Percentiles rank a stretch among this genome's conserved stretches.
Conservation (phyloP, 2,113 vertebrate species). For the Eulemur macaco region DNA sequence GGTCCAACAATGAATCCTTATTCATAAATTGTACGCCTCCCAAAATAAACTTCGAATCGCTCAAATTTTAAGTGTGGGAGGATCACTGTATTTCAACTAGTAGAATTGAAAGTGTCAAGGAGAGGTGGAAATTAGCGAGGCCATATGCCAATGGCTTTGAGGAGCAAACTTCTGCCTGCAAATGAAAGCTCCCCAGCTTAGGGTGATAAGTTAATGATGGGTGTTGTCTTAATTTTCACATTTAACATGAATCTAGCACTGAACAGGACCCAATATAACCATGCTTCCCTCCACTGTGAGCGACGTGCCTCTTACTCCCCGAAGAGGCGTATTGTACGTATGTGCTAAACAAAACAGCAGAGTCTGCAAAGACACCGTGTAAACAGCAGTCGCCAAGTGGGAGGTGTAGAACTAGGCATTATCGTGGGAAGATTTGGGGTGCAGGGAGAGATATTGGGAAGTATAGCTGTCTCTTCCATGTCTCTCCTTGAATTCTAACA, state of each 20-base stretch:
- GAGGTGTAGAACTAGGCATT: not conserved
- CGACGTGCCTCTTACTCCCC: not conserved
- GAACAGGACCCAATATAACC: not conserved
- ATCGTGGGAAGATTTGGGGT: not conserved
- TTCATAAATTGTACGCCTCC: not conserved
- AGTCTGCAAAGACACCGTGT: accelerated
- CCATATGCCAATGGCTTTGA: not conserved
- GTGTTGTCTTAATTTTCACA: not conserved
- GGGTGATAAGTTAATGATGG: not conserved
- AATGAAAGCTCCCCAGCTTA: not conserved
- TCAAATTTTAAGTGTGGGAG: not conserved
- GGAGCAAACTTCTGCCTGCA: not conserved
- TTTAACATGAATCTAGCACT: not conserved
- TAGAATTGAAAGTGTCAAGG: not conserved
- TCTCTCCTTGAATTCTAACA: not conserved
- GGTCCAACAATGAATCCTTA: not conserved
- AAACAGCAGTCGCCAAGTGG: not conserved
- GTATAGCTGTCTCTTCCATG: not conserved
- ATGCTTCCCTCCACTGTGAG: not conserved
- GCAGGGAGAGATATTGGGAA: not conserved
- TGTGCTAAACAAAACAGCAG: not conserved
- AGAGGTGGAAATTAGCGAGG: not conserved
- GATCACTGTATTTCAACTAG: not conserved
- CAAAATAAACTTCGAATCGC: not conserved
- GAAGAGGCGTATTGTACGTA: too few species aligned